Percentiles rank a stretch among this genome's conserved stretches.
Evolutionary conservation across 2,113 vertebrate genomes (phyloP).

Genomic region (Halichoeres trimaculatus): DNA sequence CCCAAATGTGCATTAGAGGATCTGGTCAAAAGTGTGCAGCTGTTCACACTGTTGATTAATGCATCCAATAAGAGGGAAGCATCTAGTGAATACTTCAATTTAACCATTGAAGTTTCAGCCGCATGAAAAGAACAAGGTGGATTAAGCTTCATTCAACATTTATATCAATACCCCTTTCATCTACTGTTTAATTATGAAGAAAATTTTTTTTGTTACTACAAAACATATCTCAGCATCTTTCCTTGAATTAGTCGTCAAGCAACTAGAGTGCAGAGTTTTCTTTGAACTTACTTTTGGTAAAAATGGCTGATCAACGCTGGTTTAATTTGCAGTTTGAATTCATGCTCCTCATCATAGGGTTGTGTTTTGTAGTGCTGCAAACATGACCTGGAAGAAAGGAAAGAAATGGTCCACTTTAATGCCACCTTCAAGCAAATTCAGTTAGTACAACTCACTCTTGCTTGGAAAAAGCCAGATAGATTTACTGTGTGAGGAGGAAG

Average conservation of each 20-base stretch:
- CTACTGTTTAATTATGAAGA: too few relatives aligned
- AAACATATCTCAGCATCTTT: neutral
- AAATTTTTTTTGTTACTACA: too few relatives aligned
- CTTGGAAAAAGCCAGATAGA: neutral
- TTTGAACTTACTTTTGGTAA: constrained; percentile 89
- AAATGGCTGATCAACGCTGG: constrained; percentile 88
- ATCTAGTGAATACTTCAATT: too few relatives aligned
- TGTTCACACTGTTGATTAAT: neutral
- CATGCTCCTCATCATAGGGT: constrained; percentile 89
- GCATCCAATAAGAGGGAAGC: neutral
- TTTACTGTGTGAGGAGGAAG: constrained; percentile 93
- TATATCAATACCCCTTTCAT: too few relatives aligned
- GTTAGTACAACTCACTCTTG: neutral
- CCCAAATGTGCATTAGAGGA: neutral
- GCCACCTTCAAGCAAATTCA: neutral
- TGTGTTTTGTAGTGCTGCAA: constrained; percentile 92
- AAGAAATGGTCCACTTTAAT: constrained; percentile 1
- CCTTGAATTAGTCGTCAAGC: neutral
- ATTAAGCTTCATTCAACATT: too few relatives aligned
- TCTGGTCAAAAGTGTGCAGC: neutral
- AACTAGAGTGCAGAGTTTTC: neutral
- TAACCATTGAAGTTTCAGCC: too few relatives aligned
- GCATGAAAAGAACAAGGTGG: too few relatives aligned
- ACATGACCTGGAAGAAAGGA: constrained; percentile 84
- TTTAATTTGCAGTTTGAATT: constrained; percentile 91